Base-by-base conservation (phyloP, 2,888 invertebrate species). In the Mellilla xanthometata region DNA sequence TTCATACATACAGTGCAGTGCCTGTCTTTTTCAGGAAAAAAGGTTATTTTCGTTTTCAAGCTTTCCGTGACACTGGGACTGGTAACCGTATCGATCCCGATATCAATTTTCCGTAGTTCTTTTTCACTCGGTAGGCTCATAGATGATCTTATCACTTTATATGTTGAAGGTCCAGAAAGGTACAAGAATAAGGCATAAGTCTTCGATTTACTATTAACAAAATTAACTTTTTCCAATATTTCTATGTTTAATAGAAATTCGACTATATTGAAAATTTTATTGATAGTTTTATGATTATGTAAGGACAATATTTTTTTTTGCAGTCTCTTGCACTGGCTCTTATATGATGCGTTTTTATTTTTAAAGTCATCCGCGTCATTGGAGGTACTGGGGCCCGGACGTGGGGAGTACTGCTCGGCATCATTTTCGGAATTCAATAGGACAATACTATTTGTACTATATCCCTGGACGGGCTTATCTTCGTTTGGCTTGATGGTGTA, bases 1-100 rank as follows among this genome's bases (percentile, higher is more conserved):
- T 8, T 30, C 15, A 42, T 9, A 9, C 30, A 26, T 7, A 43
- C 31, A 2, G 26, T 27, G 19, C 42, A 43, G 15, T 12, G 12
- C 6, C 19, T 43, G 9, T 36, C 36, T 4, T 7, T 12, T 7
- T 6, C 26, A 3, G 9, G n/a, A 1, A 43, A 9, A 3, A 3
- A 8, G 6, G 6, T 12, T 3, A 43, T 12, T 31, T 36, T 43
- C 0, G n/a, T 5, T 12, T 35, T 11, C 9, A 43, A 19, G 0
- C 12, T 15, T 2, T 7, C 24, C 24, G 4, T 2, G 2, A 31
- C 36, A 7, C n/a, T 2, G 11, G 10, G 2, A 8, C 12, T 31
- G 8, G 36, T 36, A 12, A 3, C 7, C 1, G 35, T 9, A 7
- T 22, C 26, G 3, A 36, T 12, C 3, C 30, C 15, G 9, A 36